Base-by-base conservation (phyloP, 2,888 invertebrate genomes). In the Palloptera scutellata region DNA sequence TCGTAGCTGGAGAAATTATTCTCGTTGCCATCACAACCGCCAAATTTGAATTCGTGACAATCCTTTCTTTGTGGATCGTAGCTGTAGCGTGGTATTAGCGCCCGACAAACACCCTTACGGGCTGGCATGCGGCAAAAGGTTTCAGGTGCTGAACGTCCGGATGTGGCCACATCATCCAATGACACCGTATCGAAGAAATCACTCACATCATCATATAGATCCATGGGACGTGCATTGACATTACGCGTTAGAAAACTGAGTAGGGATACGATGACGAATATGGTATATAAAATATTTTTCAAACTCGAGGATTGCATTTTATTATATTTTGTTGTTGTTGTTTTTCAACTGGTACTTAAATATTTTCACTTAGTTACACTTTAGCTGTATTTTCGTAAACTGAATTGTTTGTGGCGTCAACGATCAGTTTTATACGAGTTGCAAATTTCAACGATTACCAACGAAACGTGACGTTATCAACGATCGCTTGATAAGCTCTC, bases 21-120 rank as follows among this genome's bases (percentile, higher is more conserved):
- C 67, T 84, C 85, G 73, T 88, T 88, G 70, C 88, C 88, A 75
- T 86, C 86, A 73, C 88, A 88, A 64, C 88, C 88, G 4, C 88
- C 88, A 71, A 86, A 88, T 71, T 86, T 86, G 77, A 88, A 88
- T 73, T 86, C 85, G 8, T 83, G 76, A 68, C 88, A 88, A 64
- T 85, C 83, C 68, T 84, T 85, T 52, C 81, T 79, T 60, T 78
- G 76, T 1, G 86, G 83, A 78, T 88, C 86, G 77, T 88, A 88
- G 65, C 86, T 83, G 82, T 82, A 85, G 62, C 86, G 79, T 1
- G 84, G 84, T 57, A 85, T 84, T 2, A 85, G 68, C 0, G 85
- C 85, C 0, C 86, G 81, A 51, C 85, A 85, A n/a, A 85, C 83
- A 10, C 85, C 85, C 62, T 84, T 84, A 41, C 84, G 78, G 0